Evolutionary conservation across 1,140 invertebrate genomes (phyloP).

Genomic region (Scaptomyza hsui): DNA sequence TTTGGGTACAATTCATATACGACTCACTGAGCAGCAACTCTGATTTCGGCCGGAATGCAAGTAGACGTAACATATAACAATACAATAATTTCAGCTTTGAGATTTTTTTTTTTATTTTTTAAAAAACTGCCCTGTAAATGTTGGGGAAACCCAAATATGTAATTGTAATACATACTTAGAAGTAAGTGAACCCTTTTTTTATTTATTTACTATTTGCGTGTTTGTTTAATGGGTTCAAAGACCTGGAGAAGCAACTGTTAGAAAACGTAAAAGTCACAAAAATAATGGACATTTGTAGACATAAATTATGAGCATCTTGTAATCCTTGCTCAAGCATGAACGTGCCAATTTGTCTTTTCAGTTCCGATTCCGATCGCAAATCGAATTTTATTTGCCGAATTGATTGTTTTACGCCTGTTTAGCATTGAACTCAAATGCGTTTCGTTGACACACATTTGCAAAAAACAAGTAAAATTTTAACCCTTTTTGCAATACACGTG

Average conservation of each 20-base stretch:
- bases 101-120: background rate
- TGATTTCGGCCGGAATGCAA: conserved; percentile 13
- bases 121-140: background rate
- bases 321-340: conserved; percentile 49
- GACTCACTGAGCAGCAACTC: conserved; percentile 43
- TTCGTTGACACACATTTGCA: conserved; percentile 61
- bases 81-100: background rate
- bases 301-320: conserved; percentile 42
- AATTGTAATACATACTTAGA: background rate
- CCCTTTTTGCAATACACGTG: conserved; percentile 64
- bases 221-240: background rate
- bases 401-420: conserved; percentile 81
- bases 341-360: conserved; percentile 60
- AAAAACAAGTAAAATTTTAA: conserved; percentile 19
- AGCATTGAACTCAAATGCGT: conserved; percentile 38
- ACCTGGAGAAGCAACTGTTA: background rate
- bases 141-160: no score
- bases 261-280: conserved; percentile 9
- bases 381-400: conserved; percentile 78
- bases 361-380: conserved; percentile 53
- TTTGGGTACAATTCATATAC: conserved; percentile 62
- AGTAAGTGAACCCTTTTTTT: background rate
- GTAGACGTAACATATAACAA: background rate
- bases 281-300: conserved; percentile 20
- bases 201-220: background rate